These are phyloP conservation scores for Lypha dubia DNA, from an alignment of 2,888 invertebrate genomes.

Conservation along the genomic window DNA sequence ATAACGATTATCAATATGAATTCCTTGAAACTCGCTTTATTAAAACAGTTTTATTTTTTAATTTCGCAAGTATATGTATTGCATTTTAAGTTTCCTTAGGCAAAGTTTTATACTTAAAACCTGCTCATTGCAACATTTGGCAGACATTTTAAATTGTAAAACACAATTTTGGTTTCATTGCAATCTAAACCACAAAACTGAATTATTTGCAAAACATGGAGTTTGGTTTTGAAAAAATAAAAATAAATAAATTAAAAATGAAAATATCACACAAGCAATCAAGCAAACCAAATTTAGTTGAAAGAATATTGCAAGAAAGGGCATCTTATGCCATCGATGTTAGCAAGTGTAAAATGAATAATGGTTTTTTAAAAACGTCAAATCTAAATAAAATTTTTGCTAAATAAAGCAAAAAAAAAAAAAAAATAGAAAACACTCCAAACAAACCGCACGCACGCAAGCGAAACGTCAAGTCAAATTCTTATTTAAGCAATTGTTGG, in stretches of 20 bases:
- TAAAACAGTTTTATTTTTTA: no score
- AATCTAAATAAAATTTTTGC: conserved; percentile 51
- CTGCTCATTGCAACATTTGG: conserved; percentile 13
- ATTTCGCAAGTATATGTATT: neutral
- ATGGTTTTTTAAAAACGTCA: conserved; percentile 65
- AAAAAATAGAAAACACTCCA: no score
- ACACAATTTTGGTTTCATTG: neutral
- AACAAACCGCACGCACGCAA: conserved; percentile 73
- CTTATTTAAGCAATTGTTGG: conserved; percentile 39
- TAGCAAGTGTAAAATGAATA: conserved; percentile 61
- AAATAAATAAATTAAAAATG: no score
- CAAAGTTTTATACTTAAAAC: neutral
- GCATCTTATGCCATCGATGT: conserved; percentile 29
- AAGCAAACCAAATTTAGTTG: conserved; percentile 11
- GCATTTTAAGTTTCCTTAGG: conserved; percentile 1
- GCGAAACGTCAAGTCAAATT: conserved; percentile 66
- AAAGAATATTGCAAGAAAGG: conserved; percentile 10
- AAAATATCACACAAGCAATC: conserved; percentile 37
- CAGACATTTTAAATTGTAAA: conserved; percentile 20
- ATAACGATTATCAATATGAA: no score
- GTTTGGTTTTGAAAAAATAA: conserved; percentile 1
- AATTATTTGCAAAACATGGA: conserved; percentile 23
- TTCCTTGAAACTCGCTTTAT: neutral
- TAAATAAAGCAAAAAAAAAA: conserved; percentile 48
- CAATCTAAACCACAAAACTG: conserved; percentile 43